Conservation (phyloP, 2,113 vertebrate species). For the Etia nguti region DNA sequence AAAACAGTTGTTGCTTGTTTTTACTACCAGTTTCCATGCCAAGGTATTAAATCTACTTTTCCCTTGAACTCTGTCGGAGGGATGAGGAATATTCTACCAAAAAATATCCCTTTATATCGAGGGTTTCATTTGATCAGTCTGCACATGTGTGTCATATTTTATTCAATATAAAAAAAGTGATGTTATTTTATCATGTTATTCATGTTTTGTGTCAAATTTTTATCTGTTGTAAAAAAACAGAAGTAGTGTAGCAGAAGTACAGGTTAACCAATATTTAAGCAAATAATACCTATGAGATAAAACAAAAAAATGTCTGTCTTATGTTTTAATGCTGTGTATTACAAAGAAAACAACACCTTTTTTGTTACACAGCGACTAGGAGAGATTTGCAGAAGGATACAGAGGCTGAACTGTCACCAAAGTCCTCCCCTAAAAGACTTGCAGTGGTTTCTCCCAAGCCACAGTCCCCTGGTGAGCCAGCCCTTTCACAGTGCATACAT, state of each 20-base stretch:
- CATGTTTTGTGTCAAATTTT: not conserved
- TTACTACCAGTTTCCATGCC: not conserved
- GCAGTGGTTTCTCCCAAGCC: constrained; percentile 77
- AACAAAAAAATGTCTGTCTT: not conserved
- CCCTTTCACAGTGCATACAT: not conserved
- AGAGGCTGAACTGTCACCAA: constrained; percentile 62
- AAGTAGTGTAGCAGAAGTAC: not conserved
- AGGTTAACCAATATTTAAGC: not conserved
- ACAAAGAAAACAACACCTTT: not conserved
- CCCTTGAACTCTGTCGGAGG: not conserved
- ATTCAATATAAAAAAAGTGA: not conserved
- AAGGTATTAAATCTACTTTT: not conserved
- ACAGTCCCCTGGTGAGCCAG: constrained; percentile 84
- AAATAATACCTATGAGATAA: not conserved
- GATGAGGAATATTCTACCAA: not conserved
- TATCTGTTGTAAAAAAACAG: not conserved
- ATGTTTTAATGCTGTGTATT: not conserved
- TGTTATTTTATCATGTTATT: not conserved
- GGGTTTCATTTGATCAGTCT: not conserved
- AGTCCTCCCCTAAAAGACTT: constrained; percentile 83
- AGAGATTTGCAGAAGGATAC: constrained; percentile 82
- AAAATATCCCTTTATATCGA: accelerated
- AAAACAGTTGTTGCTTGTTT: not conserved
- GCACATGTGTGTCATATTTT: not conserved
- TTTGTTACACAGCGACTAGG: constrained; percentile 66